Evolutionary conservation across 2,113 vertebrate species (phyloP).

Genomic region (Myotis lucifugus): DNA sequence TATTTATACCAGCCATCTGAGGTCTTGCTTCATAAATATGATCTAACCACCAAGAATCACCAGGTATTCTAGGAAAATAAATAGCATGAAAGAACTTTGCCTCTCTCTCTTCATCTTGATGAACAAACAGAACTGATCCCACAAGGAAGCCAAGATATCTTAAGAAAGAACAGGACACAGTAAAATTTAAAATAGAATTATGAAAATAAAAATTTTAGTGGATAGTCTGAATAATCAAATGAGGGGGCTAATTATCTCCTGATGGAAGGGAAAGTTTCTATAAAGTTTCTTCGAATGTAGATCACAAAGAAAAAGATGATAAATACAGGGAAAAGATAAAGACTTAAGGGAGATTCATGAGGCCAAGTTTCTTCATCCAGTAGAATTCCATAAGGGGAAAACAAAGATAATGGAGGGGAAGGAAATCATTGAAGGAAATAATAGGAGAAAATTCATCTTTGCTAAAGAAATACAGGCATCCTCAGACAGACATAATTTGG

Average conservation of each 20-base stretch:
- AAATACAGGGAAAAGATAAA: background rate
- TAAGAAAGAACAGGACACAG: background rate
- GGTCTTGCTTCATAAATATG: background rate
- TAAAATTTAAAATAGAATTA: slow-evolving; percentile 12
- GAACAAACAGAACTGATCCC: background rate
- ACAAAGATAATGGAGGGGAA: background rate
- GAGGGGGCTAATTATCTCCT: background rate
- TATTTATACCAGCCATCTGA: background rate
- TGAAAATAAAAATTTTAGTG: background rate
- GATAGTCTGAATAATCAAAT: background rate
- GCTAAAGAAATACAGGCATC: background rate
- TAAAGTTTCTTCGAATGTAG: background rate
- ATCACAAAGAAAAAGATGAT: background rate
- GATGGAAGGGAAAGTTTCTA: background rate
- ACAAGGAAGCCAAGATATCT: background rate
- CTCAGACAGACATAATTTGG: background rate
- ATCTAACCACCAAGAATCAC: background rate
- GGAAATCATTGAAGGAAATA: background rate
- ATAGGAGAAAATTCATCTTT: background rate
- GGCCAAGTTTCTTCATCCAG: background rate
- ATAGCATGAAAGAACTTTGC: background rate
- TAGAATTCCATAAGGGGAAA: background rate
- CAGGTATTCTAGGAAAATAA: background rate
- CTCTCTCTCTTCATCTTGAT: background rate
- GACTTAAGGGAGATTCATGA: background rate